These are phyloP conservation scores for Brachystomella parvula DNA, from an alignment of 1,140 invertebrate genomes.

Conservation along the genomic window DNA sequence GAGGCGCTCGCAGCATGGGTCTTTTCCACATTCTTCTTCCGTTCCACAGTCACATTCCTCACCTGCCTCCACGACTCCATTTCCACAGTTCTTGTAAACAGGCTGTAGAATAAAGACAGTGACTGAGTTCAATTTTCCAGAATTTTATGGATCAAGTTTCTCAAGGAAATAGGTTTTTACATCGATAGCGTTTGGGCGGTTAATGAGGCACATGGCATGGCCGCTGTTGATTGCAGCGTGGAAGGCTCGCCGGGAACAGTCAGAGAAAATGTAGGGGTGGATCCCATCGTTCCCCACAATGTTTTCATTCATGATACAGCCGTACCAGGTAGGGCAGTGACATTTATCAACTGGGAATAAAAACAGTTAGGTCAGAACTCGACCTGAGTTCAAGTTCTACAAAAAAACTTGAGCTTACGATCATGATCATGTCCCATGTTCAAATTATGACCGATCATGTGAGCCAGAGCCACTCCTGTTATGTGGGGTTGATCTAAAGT, in stretches of 20 bases:
- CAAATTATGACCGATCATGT: conserved; percentile 95
- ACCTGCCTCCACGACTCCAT: conserved; percentile 84
- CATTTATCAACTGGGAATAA: conserved; percentile 57
- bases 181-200: conserved; percentile 80
- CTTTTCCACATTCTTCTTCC: conserved; percentile 61
- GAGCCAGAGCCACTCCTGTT: conserved; percentile 83
- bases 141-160: background rate
- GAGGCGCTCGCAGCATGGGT: conserved; percentile 91
- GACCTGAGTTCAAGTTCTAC: background rate
- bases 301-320: conserved; percentile 83
- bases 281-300: conserved; percentile 83
- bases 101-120: conserved; percentile 18
- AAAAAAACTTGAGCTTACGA: conserved; percentile 47
- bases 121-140: background rate
- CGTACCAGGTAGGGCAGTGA: conserved; percentile 85
- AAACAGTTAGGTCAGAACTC: conserved; percentile 16
- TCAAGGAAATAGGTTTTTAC: conserved; percentile 28
- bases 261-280: conserved; percentile 61
- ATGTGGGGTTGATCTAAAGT: conserved; percentile 90
- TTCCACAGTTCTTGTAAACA: conserved; percentile 64
- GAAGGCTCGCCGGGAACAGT: conserved; percentile 30
- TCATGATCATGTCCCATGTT: conserved; percentile 90
- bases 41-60: conserved; percentile 65
- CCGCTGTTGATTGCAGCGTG: conserved; percentile 44
- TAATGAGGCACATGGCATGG: conserved; percentile 75